A percentile compares a stretch with the other conserved stretches of the same genome.
These are phyloP conservation scores for Hermaeophaga mercurialis DNA, from an alignment of 2,888 invertebrate species.

Conservation along the genomic window DNA sequence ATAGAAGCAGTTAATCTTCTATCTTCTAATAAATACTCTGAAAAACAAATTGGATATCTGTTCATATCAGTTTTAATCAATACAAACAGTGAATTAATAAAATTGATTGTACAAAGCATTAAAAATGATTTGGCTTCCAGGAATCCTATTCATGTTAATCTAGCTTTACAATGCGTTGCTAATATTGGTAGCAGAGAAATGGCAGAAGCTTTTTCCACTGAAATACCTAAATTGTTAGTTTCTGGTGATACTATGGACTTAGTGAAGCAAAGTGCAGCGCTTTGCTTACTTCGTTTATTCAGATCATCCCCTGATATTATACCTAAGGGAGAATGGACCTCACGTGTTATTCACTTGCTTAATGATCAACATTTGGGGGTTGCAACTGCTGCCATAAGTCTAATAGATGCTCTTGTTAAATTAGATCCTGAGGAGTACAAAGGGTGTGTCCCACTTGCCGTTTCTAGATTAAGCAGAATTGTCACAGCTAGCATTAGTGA, in stretches of 20 bases:
- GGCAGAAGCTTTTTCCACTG: slow-evolving; percentile 99
- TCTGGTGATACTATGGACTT: slow-evolving; percentile 99
- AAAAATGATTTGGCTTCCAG: slow-evolving; percentile 96
- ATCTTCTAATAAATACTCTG: slow-evolving; percentile 99
- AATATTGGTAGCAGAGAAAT: slow-evolving; percentile 99
- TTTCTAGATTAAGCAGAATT: slow-evolving; percentile 95
- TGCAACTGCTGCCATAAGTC: slow-evolving; percentile 96
- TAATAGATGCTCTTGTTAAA: slow-evolving; percentile 98
- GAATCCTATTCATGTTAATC: slow-evolving; percentile 97
- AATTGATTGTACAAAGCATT: slow-evolving; percentile 98
- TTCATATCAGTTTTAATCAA: slow-evolving; percentile 99
- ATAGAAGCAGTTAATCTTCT: slow-evolving; percentile 99
- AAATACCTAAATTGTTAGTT: slow-evolving; percentile 96
- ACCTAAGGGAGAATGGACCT: slow-evolving; percentile 98
- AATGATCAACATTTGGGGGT: slow-evolving; percentile 99
- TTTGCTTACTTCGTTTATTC: slow-evolving; percentile 92
- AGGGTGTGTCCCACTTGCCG: slow-evolving; percentile 97
- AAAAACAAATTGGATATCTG: slow-evolving; percentile 99
- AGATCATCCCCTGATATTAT: slow-evolving; percentile 96
- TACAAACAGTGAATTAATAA: slow-evolving; percentile 98
- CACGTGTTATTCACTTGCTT: slow-evolving; percentile 95
- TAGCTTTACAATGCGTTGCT: slow-evolving; percentile 98
- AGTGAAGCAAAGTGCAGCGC: slow-evolving; percentile 98
- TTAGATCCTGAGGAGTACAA: slow-evolving; percentile 99
- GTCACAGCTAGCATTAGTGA: slow-evolving; percentile 99